Evolutionary conservation across 2,888 invertebrate species (phyloP), one percentile per base, ranked within the genome.

Genomic region (Drosophila meridionalis): DNA sequence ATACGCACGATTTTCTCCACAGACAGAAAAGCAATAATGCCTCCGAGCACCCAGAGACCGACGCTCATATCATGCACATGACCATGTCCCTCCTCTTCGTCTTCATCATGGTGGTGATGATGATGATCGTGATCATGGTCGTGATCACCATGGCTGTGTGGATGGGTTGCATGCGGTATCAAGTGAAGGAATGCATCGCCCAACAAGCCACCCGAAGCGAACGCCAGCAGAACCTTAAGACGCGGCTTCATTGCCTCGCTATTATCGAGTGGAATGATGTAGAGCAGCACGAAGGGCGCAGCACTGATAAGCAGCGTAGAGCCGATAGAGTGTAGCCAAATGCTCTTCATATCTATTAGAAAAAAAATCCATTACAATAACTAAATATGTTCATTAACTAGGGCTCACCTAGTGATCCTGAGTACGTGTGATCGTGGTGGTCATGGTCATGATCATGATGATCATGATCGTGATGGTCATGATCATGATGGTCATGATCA

Each of bases 151-250:
- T 94, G 93, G 0, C 91, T 90, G 67, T 95, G 94, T 0, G 95
- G 95, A 79, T 94, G 94, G 36, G 96, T 95, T 55, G 99, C 99
- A 93, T 99, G 99, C 1, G 99, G 99, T 91, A 99, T 99, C 76
- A 99, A 94, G 94, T 99, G 99, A 7, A 99, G 94, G 93, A 99
- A 99, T 0, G 99, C 99, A 94, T 99, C 99, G 8, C 99, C 99
- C 0, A 99, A 94, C 14, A 99, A 94, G 53, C 99, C 98, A 50
- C 99, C 98, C 2, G 98, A 98, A 0, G 98, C 99, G 93, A 99
- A 99, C 20, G 98, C 97, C 53, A 99, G 93, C 56, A 99, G 94
- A 70, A 99, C 95, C 94, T 99, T 99, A 8, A 99, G 94, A 45
- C 98, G 94, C 1, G 98, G 97, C 92, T 97, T 95, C 92, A 97